Percentiles rank a stretch among this genome's conserved stretches.
phyloP scores from a whole-genome alignment of 30 jellyfish, hydroid and myxozoan species.

The Nemopilema nomurai region DNA sequence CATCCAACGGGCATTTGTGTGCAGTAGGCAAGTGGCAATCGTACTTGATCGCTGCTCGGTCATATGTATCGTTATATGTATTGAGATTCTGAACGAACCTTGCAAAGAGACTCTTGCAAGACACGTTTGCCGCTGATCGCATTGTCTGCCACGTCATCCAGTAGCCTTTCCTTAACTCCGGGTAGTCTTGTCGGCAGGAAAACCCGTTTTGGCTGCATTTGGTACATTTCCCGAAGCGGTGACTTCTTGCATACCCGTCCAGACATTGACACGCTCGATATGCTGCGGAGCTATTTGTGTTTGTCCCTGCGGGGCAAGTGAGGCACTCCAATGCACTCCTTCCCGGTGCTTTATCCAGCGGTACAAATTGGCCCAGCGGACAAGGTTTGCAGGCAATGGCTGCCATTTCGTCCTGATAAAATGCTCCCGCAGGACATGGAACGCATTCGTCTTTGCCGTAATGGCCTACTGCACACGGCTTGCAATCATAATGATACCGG shows the following conservation, averaged over 20 bases:
- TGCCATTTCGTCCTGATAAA: constrained; percentile 43
- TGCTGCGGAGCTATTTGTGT: constrained; percentile 43
- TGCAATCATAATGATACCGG: neutral
- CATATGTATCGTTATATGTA: constrained; percentile 16
- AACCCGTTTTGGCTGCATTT: constrained; percentile 32
- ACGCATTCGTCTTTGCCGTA: neutral
- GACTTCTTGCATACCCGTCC: constrained; percentile 42
- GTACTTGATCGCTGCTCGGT: constrained; percentile 3
- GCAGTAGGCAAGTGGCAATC: constrained; percentile 19
- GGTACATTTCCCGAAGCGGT: constrained; percentile 36
- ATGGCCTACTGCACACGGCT: constrained; percentile 37
- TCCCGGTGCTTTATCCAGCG: constrained; percentile 29
- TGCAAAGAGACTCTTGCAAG: neutral
- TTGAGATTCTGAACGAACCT: constrained; percentile 28
- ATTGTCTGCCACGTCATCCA: constrained; percentile 45
- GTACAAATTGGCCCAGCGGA: constrained; percentile 39
- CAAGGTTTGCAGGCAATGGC: constrained; percentile 25
- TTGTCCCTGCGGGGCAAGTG: constrained; percentile 38
- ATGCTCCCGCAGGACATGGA: constrained; percentile 38
- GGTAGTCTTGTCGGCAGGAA: constrained; percentile 30
- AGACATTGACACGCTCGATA: constrained; percentile 41
- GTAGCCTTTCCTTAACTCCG: constrained; percentile 19
- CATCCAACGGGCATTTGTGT: constrained; percentile 37
- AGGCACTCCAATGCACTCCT: constrained; percentile 24
- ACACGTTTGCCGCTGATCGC: neutral